Evolutionary conservation across 35 echinoderm and acorn worm species (phyloP), one percentile per base, ranked within the genome.

Genomic region (Strongylocentrotus purpuratus): DNA sequence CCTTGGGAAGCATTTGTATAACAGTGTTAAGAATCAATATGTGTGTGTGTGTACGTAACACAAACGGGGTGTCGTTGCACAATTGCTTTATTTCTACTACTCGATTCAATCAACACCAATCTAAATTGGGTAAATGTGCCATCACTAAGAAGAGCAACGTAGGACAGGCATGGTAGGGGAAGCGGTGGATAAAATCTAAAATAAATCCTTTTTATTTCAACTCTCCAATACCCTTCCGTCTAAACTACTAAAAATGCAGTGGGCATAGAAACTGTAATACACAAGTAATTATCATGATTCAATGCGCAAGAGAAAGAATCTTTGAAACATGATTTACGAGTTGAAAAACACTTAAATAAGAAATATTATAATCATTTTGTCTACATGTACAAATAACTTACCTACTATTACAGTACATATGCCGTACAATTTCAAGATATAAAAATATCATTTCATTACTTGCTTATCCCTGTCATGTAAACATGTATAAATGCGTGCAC

Each of bases 311-410:
- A 22, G 18, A 31, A n/a, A 71, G 15, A 7, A 78, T n/a, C 65
- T 78, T 7, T 78, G 0, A 28, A 78, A 22, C 65, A 78, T 78
- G 65, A 78, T 78, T n/a, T 5, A 78, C 20, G 65, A 78, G 65
- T 28, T 78, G 65, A n/a, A n/a, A 78, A n/a, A 28, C 28, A 78
- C 7, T 78, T 28, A 78, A 78, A 78, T 78, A 78, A 28, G 22
- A 78, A 78, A 78, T 28, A 78, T 22, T 22, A 78, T 78, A 78
- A n/a, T 78, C 65, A 0, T 28, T 28, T 28, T 78, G 22, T 78
- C 65, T 78, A 78, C 65, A 78, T 78, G 20, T 78, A 78, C 65
- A 78, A n/a, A 78, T 78, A 78, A 78, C 65, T 78, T 59, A 78
- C 65, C 25, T 78, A 78, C 65, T 5, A 78, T 78, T 78, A 78